Conservation (phyloP, 2,888 invertebrate species). For the Xestia c-nigrum region DNA sequence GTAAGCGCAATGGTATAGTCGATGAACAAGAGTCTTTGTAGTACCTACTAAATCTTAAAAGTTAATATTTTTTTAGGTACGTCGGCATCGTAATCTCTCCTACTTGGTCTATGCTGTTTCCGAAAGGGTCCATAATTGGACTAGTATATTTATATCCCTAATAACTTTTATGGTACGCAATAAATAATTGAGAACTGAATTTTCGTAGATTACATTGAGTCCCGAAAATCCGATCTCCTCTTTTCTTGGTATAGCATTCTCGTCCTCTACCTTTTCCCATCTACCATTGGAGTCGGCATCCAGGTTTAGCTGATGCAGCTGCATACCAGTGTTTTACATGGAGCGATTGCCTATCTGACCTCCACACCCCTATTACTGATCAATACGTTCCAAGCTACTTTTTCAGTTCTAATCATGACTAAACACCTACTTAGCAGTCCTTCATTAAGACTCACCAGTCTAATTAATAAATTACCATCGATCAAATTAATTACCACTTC, state of each 20-base stretch:
- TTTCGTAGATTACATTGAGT: neutral
- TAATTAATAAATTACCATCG: conserved; percentile 50
- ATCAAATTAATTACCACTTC: conserved; percentile 44
- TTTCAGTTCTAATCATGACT: neutral
- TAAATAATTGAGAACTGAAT: neutral
- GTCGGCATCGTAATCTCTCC: too few relatives aligned
- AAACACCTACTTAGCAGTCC: conserved; percentile 5
- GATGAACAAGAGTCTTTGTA: neutral
- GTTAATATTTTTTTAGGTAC: neutral
- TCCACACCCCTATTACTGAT: neutral
- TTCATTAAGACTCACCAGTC: conserved; percentile 4
- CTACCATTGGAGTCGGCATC: neutral
- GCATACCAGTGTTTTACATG: neutral
- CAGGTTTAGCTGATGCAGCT: neutral
- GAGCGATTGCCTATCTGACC: neutral
- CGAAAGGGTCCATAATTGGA: too few relatives aligned
- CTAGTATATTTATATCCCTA: too few relatives aligned
- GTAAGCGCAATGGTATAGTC: neutral
- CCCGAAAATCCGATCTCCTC: neutral
- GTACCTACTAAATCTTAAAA: neutral
- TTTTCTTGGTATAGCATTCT: neutral
- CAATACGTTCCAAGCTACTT: neutral
- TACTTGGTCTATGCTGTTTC: too few relatives aligned
- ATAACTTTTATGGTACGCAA: too few relatives aligned
- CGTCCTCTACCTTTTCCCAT: neutral